These are phyloP conservation scores for Sarcoramphus papa DNA, from an alignment of 2,797 vertebrate genomes.

Conservation along the genomic window DNA sequence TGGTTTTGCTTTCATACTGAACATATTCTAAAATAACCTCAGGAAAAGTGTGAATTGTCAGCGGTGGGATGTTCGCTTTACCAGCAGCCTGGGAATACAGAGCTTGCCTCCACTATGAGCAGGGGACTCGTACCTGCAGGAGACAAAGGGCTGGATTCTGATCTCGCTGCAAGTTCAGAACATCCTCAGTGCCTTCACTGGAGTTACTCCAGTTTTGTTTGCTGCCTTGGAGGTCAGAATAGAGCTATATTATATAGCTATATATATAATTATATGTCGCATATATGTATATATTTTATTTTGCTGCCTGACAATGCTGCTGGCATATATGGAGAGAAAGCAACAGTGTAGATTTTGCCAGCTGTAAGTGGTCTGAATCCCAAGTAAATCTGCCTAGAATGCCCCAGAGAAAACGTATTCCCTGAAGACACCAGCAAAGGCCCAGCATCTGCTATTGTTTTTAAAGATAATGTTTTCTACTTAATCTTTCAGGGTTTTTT, in stretches of 20 bases:
- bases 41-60: background rate
- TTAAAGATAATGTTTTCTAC: constrained; percentile 75
- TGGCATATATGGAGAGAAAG: background rate
- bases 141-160: background rate
- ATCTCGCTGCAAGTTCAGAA: background rate
- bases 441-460: constrained; percentile 47
- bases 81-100: background rate
- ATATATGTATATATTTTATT: background rate
- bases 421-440: background rate
- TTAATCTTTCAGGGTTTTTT: constrained; percentile 68
- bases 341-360: background rate
- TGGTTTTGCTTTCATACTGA: background rate
- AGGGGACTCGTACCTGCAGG: background rate
- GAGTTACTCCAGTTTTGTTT: background rate
- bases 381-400: constrained; percentile 38
- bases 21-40: background rate
- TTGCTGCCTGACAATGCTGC: background rate
- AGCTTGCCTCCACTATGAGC: background rate
- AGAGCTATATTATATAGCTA: background rate
- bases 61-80: background rate
- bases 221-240: background rate
- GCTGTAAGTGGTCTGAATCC: constrained; percentile 15
- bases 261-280: background rate
- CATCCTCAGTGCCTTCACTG: background rate
- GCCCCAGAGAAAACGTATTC: constrained; percentile 20